A percentile compares a stretch with the other conserved stretches of the same genome.
Evolutionary conservation across 2,888 invertebrate species (phyloP).

Genomic region (Nomada flava): DNA sequence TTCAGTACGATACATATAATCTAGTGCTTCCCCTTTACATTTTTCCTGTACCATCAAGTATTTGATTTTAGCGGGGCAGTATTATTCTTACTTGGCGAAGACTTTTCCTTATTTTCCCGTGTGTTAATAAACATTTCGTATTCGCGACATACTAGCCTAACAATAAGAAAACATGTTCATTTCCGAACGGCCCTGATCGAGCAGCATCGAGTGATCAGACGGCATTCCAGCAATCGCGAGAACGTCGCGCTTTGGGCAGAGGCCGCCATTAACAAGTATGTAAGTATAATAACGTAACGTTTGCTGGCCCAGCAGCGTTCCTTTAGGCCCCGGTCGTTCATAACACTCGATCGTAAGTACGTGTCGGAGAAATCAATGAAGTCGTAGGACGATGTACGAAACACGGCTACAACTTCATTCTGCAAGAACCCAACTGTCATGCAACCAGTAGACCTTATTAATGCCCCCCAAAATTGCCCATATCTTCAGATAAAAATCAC

Average conservation of each 20-base stretch:
- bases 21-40: no score
- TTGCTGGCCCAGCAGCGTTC: slow-evolving; percentile 31
- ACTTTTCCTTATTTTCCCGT: neutral
- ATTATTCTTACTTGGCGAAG: no score
- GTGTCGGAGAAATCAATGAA: slow-evolving; percentile 14
- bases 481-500: no score
- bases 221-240: slow-evolving; percentile 80
- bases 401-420: neutral
- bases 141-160: slow-evolving; percentile 43
- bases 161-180: slow-evolving; percentile 76
- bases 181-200: slow-evolving; percentile 80
- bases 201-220: slow-evolving; percentile 76
- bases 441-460: no score
- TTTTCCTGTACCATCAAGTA: no score
- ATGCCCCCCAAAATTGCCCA: no score
- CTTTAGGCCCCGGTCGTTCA: slow-evolving; percentile 1
- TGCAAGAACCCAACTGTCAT: no score
- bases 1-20: no score
- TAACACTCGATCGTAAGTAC: neutral
- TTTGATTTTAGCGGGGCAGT: no score
- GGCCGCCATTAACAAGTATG: slow-evolving; percentile 69
- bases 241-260: slow-evolving; percentile 66
- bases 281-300: slow-evolving; percentile 62
- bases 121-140: slow-evolving; percentile 42
- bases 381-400: slow-evolving; percentile 13